Evolutionary conservation across 2,797 vertebrate genomes (phyloP).

Genomic region (Heterohyrax brucei): DNA sequence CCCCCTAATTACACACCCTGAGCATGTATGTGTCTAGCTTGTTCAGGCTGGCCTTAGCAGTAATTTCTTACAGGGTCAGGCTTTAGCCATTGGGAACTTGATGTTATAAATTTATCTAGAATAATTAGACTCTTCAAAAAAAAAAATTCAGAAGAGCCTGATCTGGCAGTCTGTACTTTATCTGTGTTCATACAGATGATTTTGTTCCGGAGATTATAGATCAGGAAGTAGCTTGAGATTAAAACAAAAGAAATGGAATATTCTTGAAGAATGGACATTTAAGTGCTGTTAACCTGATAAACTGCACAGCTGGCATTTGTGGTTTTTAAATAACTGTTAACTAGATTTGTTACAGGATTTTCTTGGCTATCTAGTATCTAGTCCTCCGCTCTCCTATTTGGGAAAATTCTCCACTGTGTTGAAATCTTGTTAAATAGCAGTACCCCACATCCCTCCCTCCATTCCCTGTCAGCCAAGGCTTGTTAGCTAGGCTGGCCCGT

Average conservation of each 20-base stretch:
- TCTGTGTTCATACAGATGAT: conserved; percentile 23
- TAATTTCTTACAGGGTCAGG: not conserved
- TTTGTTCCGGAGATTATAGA: conserved; percentile 20
- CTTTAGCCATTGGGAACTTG: conserved; percentile 26
- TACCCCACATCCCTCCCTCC: not conserved
- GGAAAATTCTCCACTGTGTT: not conserved
- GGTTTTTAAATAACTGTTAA: conserved; percentile 39
- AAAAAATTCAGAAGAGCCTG: not conserved
- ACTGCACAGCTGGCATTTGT: conserved; percentile 37
- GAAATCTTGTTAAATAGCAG: not conserved
- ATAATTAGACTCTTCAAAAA: not conserved
- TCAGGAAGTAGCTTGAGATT: conserved; percentile 38
- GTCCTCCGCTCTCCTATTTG: not conserved
- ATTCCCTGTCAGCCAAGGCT: not conserved
- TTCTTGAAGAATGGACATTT: not conserved
- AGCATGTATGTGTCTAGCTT: conserved; percentile 8
- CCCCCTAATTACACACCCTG: not conserved
- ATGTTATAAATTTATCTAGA: conserved; percentile 43
- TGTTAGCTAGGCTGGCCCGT: not conserved
- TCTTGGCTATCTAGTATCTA: not conserved
- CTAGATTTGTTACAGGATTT: not conserved
- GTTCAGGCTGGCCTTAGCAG: not conserved
- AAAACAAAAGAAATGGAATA: conserved; percentile 7
- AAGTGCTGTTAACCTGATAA: conserved; percentile 19
- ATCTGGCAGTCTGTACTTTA: not conserved